A percentile compares a stretch with the other conserved stretches of the same genome.
phyloP scores from a whole-genome alignment of 2,797 vertebrate genomes.

The Tachyglossus aculeatus region DNA sequence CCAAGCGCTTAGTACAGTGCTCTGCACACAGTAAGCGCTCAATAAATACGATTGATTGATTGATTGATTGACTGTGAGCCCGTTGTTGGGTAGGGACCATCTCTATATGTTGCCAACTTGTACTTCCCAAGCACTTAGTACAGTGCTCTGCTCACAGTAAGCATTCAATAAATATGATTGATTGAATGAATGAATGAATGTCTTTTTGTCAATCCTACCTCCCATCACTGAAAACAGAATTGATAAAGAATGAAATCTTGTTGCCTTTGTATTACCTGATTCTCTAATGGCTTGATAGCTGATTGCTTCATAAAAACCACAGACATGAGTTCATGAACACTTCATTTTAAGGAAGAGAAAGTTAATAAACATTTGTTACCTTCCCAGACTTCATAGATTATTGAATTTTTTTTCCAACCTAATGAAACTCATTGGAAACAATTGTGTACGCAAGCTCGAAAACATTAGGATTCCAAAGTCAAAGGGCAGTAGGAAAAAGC shows the following conservation, averaged over 20 bases:
- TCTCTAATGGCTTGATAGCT: neutral
- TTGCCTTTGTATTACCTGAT: neutral
- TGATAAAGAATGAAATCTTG: neutral
- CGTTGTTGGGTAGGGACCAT: too few species aligned
- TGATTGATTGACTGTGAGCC: too few species aligned
- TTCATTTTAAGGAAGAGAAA: conserved; percentile 12
- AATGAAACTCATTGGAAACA: conserved; percentile 28
- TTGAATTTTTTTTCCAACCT: conserved; percentile 38
- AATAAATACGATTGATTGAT: too few species aligned
- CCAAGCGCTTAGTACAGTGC: too few species aligned
- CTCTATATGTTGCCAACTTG: too few species aligned
- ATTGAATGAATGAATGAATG: too few species aligned
- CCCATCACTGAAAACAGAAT: neutral
- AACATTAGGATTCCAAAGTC: conserved; percentile 51
- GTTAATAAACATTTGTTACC: conserved; percentile 22
- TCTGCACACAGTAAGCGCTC: too few species aligned
- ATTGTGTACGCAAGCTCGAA: conserved; percentile 24
- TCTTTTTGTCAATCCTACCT: conserved; percentile 45
- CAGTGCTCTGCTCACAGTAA: too few species aligned
- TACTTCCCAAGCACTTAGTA: too few species aligned
- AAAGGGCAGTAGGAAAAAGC: conserved; percentile 68
- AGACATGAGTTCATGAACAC: neutral
- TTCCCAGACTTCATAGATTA: neutral
- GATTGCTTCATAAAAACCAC: conserved; percentile 29
- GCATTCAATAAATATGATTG: too few species aligned